Percentiles rank a stretch among this genome's conserved stretches.
These are phyloP conservation scores for Paragorgia papillata DNA, from an alignment of 92 coral and sea anemone species.

Conservation along the genomic window DNA sequence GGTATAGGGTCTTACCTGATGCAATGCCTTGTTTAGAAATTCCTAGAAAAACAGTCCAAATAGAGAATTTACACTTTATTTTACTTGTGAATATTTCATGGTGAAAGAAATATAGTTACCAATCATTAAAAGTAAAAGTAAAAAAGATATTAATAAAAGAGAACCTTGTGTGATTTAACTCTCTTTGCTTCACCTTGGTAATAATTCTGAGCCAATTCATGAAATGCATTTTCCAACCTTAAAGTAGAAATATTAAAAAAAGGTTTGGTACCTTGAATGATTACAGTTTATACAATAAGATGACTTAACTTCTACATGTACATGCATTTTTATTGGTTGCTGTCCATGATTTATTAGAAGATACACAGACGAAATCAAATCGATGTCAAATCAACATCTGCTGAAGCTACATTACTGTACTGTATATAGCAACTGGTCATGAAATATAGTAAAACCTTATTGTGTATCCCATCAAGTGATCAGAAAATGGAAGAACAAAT, in stretches of 20 bases:
- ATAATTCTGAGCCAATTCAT: constrained; percentile 94
- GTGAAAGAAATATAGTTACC: not conserved
- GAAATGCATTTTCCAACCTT: constrained; percentile 95
- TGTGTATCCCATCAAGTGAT: constrained; percentile 87
- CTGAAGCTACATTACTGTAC: too few relatives aligned
- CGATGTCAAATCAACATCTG: too few relatives aligned
- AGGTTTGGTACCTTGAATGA: too few relatives aligned
- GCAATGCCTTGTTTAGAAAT: constrained; percentile 84
- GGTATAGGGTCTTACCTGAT: constrained; percentile 63
- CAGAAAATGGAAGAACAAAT: constrained; percentile 92
- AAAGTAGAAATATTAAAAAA: not conserved
- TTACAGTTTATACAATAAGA: not conserved
- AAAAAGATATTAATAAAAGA: not conserved
- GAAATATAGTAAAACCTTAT: constrained; percentile 79
- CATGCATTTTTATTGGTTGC: too few relatives aligned
- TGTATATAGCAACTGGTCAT: too few relatives aligned
- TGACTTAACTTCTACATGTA: too few relatives aligned
- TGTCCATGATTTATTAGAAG: too few relatives aligned
- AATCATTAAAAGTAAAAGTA: not conserved
- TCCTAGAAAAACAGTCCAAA: constrained; percentile 58
- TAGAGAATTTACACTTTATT: not conserved
- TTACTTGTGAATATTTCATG: not conserved
- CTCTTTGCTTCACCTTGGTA: constrained; percentile 96
- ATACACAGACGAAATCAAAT: too few relatives aligned
- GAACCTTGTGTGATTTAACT: constrained; percentile 94